A percentile compares a stretch with the other conserved stretches of the same genome.
phyloP scores from a whole-genome alignment of 2,113 vertebrate genomes.

The Tachycineta bicolor region DNA sequence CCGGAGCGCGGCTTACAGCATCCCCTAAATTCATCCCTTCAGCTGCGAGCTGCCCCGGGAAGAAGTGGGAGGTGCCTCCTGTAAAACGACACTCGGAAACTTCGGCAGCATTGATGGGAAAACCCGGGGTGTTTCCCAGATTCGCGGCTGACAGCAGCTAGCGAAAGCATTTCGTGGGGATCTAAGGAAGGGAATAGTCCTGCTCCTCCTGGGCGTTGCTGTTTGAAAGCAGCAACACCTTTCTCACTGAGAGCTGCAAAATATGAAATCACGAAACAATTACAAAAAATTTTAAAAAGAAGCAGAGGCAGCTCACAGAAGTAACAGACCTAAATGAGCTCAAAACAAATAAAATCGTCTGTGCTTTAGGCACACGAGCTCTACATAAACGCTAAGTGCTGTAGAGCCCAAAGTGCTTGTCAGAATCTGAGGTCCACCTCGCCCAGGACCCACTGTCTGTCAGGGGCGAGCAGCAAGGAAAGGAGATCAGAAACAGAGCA shows the following conservation, averaged over 20 bases:
- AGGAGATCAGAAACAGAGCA: constrained; percentile 15
- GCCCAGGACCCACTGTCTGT: not conserved
- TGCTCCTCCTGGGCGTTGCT: not conserved
- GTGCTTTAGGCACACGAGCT: not conserved
- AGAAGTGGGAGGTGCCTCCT: not conserved
- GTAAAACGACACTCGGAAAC: constrained; percentile 20
- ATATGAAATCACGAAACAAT: not conserved
- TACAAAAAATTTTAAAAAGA: not conserved
- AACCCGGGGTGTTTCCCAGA: not conserved
- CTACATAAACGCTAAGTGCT: not conserved
- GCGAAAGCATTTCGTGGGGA: not conserved
- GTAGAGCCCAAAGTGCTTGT: not conserved
- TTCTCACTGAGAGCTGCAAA: not conserved
- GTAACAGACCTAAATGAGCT: not conserved
- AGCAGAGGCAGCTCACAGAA: not conserved
- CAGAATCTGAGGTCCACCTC: not conserved
- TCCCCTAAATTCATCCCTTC: not conserved
- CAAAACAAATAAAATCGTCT: not conserved
- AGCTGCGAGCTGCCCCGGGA: not conserved
- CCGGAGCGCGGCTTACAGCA: not conserved
- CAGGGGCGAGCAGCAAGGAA: not conserved
- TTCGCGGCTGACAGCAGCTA: not conserved
- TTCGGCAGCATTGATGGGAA: not conserved
- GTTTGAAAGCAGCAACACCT: not conserved
- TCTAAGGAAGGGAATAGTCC: not conserved